Evolutionary conservation across 2,113 vertebrate species (phyloP), one percentile per base, ranked within the genome.

Genomic region (Malurus cyaneus): DNA sequence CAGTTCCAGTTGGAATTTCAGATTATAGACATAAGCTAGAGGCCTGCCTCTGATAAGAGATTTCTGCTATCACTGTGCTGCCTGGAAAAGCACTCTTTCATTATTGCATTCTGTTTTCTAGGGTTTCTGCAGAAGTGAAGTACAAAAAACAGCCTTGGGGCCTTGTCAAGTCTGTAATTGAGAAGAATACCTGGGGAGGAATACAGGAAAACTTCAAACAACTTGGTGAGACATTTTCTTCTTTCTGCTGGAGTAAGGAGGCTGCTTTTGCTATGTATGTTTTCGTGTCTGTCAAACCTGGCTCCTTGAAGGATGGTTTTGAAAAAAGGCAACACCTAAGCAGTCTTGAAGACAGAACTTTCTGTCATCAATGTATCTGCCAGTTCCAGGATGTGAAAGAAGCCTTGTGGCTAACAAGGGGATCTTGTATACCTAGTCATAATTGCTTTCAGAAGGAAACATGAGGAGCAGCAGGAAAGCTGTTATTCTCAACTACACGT

Each of bases 81-180:
- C 31, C 53, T 76, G 39, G 32, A 46, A 85, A 62, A 80, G 25
- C 31, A 14, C 47, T 62, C 52, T 71, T 60, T 56, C 57, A 77
- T 65, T 67, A 65, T 80, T 89, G 32, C 14, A 14, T 93, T 85
- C 85, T 88, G 47, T 78, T 85, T 92, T 39, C 59, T 89, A 99
- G 99, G 96, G 97, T 99, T 84, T 99, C 98, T 62, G 98, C 98
- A 21, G 99, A 99, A 93, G 97, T 99, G 80, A 99, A 98, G 86
- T 99, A 99, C 88, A 99, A 97, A 95, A 99, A 99, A 96, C 99
- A 99, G 71, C 99, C 99, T 2, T 99, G 99, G 99, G 98, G 99
- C 34, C 96, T 99, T 93, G 84, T 99, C 73, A 99, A 99, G 96
- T 98, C 99, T 82, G 98, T 99, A 95, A 99, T 99, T 6, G 98